Base-by-base conservation (phyloP, 2,797 vertebrate species). In the Cirrhinus mrigala region DNA sequence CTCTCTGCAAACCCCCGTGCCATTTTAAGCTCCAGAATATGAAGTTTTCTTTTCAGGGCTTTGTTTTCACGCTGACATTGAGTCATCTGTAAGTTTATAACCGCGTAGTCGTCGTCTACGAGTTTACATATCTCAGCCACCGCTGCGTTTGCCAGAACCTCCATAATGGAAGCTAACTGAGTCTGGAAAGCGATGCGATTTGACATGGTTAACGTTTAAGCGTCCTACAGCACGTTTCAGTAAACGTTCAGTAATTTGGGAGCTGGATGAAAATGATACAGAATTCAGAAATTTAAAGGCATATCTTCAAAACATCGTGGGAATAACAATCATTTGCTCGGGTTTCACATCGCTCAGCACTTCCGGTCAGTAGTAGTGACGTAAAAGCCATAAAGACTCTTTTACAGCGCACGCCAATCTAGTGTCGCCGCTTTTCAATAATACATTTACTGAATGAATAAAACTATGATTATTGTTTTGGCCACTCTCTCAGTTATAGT, bases 101-200 rank as follows among this genome's bases (percentile, higher is more conserved):
- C 91, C 15, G 95, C 94, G 14, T 93, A 95, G 82, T 95, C 94
- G 69, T 95, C 95, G 89, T 96, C 95, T 56, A 96, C 94, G 54
- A 96, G 93, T 50, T 96, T 95, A 24, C 95, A 95, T 84, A 96
- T 96, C 89, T 96, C 95, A 11, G 94, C 94, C 87, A 96, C 95
- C 0, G 95, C 95, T 1, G 95, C 94, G 52, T 96, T 96, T 3
- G 95, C 95, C 52, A 96, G 89, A 0, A 94, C 95, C 93, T 96
- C 95, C 95, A 96, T 95, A 87, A 96, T 95, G 92, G 95, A 96
- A 84, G 95, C 95, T 70, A 96, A 91, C 93, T 95, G 95, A 5
- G 95, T 95, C 90, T 95, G 95, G 79, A 96, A 95, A 83, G 94
- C 93, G 52, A 95, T 89, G 1, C 95, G 94, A 87, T 73, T 89